Base-by-base conservation (phyloP, 1,140 invertebrate species). In the Bemisia tabaci region DNA sequence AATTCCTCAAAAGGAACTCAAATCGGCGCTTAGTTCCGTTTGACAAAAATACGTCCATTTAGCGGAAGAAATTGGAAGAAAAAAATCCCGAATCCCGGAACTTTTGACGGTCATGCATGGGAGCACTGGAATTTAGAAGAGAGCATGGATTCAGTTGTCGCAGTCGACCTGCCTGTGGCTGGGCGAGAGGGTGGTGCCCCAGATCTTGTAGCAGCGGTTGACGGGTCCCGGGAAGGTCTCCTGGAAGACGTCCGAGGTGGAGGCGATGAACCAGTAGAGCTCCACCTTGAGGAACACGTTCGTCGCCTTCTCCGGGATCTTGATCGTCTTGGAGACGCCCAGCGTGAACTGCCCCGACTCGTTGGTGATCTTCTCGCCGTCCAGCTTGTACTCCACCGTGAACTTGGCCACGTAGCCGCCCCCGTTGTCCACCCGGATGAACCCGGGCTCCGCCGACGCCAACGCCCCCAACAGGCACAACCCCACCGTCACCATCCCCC, bases 101-200 rank as follows among this genome's bases (percentile, higher is more conserved):
- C n/a, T n/a, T n/a, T n/a, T n/a, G n/a, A n/a, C n/a, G n/a, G n/a
- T n/a, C n/a, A n/a, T n/a, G n/a, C n/a, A n/a, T n/a, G n/a, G n/a
- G n/a, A n/a, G n/a, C n/a, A n/a, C n/a, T n/a, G n/a, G n/a, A n/a
- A n/a, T n/a, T n/a, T n/a, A n/a, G n/a, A n/a, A n/a, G n/a, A n/a
- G n/a, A n/a, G n/a, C n/a, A n/a, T n/a, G n/a, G n/a, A n/a, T n/a
- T n/a, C n/a, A n/a, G n/a, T n/a, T n/a, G n/a, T n/a, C n/a, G 33
- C 33, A 48, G 17, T 48, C 33, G 33, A 48, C 17, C 17, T 48
- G 5, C 5, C 33, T 26, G 26, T 64, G 58, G 2, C 12, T 12
- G 1, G 64, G 64, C 12, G 2, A 24, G 23, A 65, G 64, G 25
- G 64, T 65, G 23, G 64, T 65, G 24, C 64, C 64, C 64, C 64